Evolutionary conservation across 2,113 vertebrate species (phyloP), one percentile per base, ranked within the genome.

Genomic region (Brachypteracias leptosomus): DNA sequence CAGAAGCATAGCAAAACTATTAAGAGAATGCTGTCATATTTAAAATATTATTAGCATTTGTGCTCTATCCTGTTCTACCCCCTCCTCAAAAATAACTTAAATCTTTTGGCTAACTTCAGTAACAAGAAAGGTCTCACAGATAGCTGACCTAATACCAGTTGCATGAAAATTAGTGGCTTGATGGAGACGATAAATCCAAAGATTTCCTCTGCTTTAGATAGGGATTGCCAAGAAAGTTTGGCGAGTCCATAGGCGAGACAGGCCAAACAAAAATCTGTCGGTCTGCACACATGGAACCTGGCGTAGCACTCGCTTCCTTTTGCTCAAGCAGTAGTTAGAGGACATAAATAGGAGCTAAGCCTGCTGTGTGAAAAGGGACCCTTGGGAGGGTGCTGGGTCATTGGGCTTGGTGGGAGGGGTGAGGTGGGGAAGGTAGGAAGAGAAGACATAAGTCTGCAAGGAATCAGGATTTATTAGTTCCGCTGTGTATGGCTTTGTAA

Each of bases 381-480:
- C 82, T 36, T 0, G 72, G 86, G 80, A 83, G 55, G 77, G n/a
- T 38, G 78, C 71, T 84, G 85, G 93, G 81, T 57, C 92, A 52
- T 3, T 67, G 75, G 72, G 58, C 66, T 88, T 3, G 0, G 6
- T 63, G 70, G 65, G 62, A 97, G 81, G 42, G 57, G 74, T 68
- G 90, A 49, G 79, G 25, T 63, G 74, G 79, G 85, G 76, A 95
- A 77, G 79, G 89, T 93, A 62, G 95, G 76, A 92, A 93, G 82
- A 71, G 86, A 67, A 92, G 86, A 63, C 68, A 19, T 13, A 46
- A 74, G 76, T 44, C 95, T 86, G 83, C 63, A 67, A 92, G 83
- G 91, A 87, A 44, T 87, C 16, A 6, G 83, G 83, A 96, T 95
- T 95, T 97, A 95, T 95, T 88, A 84, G 89, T 96, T 95, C 94